Evolutionary conservation across 2,888 invertebrate species (phyloP), one percentile per base, ranked within the genome.

Genomic region (Amphipyra berbera): DNA sequence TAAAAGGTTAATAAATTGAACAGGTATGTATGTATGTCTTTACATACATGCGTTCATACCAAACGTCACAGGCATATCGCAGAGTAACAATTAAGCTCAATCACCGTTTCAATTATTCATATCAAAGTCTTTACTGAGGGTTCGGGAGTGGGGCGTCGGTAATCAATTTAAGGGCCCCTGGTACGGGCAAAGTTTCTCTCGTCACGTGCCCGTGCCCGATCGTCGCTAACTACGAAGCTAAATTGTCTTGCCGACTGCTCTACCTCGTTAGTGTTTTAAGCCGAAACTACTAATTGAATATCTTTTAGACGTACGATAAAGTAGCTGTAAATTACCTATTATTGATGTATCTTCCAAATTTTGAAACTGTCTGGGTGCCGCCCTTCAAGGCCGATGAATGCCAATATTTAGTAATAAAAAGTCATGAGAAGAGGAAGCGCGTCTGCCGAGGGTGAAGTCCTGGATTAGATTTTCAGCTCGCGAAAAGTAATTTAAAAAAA

Each of bases 151-250:
- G 74, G 77, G 58, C 71, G 68, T 56, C 56, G 42, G 61, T 79
- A 81, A 85, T 86, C 81, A 84, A 86, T 86, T 85, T 78, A 70
- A 78, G 70, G 75, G 73, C 60, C 58, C 50, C 64, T 47, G 58
- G 41, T 66, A 70, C 60, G 61, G 68, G 48, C 53, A 57, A 80
- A 79, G 67, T 79, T 81, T 55, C 64, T 48, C 62, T 64, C 65
- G 79, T 73, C 79, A 81, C 77, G 79, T 79, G 61, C 76, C 67
- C 10, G 47, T 50, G 47, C 33, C 59, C 61, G 58, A 68, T 79
- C 76, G 72, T 68, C 76, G 57, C 65, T 76, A 71, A 76, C 79
- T 76, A 76, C 67, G 59, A 45, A 72, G 58, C 69, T 70, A 83
- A 83, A 81, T 80, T 82, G 73, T 83, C 78, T 79, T 76, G 65